A percentile compares a stretch with the other conserved stretches of the same genome.
Evolutionary conservation across 2,113 vertebrate species (phyloP).

Genomic region (Malurus alboscapulatus): DNA sequence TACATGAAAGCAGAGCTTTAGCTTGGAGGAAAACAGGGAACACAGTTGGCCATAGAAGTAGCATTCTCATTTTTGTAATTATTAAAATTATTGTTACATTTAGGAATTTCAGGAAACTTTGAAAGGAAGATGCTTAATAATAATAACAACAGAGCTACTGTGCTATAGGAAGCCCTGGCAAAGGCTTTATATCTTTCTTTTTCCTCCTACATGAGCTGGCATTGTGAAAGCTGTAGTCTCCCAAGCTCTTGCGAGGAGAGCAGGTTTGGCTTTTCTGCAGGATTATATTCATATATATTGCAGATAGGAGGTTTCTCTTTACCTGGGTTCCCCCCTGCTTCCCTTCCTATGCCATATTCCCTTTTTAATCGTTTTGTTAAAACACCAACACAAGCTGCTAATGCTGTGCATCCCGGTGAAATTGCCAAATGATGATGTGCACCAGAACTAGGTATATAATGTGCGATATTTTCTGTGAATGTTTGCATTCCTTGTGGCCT

Average conservation of each 20-base stretch:
- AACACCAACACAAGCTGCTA: not conserved
- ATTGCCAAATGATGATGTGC: conserved; percentile 28
- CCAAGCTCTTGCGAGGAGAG: not conserved
- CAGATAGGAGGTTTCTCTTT: not conserved
- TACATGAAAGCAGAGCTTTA: conserved; percentile 74
- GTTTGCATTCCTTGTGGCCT: conserved; percentile 32
- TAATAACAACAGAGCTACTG: conserved; percentile 24
- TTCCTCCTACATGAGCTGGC: conserved; percentile 13
- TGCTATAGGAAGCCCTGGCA: conserved; percentile 12
- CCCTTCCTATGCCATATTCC: not conserved
- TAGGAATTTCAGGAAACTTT: conserved; percentile 61
- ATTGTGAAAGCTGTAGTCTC: conserved; percentile 10
- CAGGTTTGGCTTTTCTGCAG: not conserved
- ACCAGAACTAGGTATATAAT: conserved; percentile 1
- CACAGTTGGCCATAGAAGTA: conserved; percentile 45
- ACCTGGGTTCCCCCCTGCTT: not conserved
- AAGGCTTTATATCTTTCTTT: not conserved
- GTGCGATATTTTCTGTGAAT: conserved; percentile 38
- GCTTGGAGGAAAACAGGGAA: conserved; percentile 75
- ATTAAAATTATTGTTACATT: conserved; percentile 74
- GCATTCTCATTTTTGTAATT: conserved; percentile 63
- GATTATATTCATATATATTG: not conserved
- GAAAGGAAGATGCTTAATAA: conserved; percentile 58
- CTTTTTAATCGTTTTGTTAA: not conserved
- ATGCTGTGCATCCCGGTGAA: not conserved